Evolutionary conservation across 2,113 vertebrate genomes (phyloP).

Genomic region (Callopanchax toddi): DNA sequence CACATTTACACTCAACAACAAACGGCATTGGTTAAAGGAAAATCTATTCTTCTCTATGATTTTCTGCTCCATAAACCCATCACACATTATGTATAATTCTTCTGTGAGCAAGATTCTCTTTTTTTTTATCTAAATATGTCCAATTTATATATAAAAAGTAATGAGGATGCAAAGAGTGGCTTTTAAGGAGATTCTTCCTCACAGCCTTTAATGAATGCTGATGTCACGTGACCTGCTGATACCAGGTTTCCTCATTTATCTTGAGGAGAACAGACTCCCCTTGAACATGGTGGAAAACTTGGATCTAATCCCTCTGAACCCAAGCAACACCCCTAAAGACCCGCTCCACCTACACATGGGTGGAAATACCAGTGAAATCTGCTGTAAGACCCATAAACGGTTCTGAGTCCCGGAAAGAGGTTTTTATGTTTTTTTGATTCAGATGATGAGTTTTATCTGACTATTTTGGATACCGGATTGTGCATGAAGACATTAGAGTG

Average conservation of each 20-base stretch:
- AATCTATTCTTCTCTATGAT: no score
- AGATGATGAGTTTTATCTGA: no score
- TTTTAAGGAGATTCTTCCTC: slow-evolving; percentile 64
- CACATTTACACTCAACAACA: not conserved
- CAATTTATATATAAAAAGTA: not conserved
- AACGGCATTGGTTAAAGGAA: not conserved
- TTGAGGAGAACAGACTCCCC: slow-evolving; percentile 39
- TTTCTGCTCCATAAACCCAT: no score
- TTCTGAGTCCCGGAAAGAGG: not conserved
- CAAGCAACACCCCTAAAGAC: not conserved
- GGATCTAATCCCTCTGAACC: slow-evolving; percentile 49
- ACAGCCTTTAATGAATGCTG: slow-evolving; percentile 67
- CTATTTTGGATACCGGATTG: no score
- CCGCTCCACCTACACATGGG: not conserved
- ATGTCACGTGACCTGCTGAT: slow-evolving; percentile 66
- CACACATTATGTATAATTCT: no score
- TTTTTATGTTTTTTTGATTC: no score
- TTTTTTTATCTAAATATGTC: no score
- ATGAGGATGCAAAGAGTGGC: no score
- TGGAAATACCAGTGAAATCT: not conserved
- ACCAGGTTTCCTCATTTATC: slow-evolving; percentile 56
- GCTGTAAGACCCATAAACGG: not conserved
- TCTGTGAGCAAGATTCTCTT: no score
- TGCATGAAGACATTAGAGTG: no score
- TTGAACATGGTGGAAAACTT: slow-evolving; percentile 56